Base-by-base conservation (phyloP, 2,888 invertebrate species). In the Mimas tiliae region DNA sequence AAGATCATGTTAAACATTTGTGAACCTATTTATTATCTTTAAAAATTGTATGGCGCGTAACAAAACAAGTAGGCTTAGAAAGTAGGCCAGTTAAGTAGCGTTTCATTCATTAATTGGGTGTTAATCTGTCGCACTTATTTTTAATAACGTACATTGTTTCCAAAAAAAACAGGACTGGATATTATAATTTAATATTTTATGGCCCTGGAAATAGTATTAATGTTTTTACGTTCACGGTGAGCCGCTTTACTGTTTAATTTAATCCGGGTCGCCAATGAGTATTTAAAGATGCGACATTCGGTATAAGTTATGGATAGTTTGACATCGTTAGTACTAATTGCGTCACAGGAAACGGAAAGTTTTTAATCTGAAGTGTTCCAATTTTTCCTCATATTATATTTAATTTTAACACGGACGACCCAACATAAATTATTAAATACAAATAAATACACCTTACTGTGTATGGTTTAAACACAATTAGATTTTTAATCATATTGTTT, bases 291-390 rank as follows among this genome's bases (percentile, higher is more conserved):
- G 19, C 19, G 42, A 19, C 38, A 58, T 42, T 19, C 16, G 14
- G 11, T 42, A 12, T 38, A 58, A 38, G 21, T 38, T 64, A 52
- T 52, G 34, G 16, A 3, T 64, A 38, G 52, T 42, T 50, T 67
- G 50, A 65, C 67, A 21, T 58, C 42, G 38, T 58, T 58, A 42
- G 7, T 34, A 55, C 38, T 14, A 64, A 7, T 9, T 47, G 63
- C 19, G 58, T 42, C 58, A 58, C 58, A 58, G 58, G 58, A 58
- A 58, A 19, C 38, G 58, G 38, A 42, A 11, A n/a, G 34, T 38
- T 38, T 58, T 42, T 42, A 19, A 42, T 19, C n/a, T 9, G 33
- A 8, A 8, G 42, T 19, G 58, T 12, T 16, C 19, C 19, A 38
- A 38, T 16, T 58, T 58, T 58, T 19, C 38, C 9, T 27, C 38